These are phyloP conservation scores for Calcarius lapponicus DNA, from an alignment of 2,797 vertebrate species.

Conservation along the genomic window DNA sequence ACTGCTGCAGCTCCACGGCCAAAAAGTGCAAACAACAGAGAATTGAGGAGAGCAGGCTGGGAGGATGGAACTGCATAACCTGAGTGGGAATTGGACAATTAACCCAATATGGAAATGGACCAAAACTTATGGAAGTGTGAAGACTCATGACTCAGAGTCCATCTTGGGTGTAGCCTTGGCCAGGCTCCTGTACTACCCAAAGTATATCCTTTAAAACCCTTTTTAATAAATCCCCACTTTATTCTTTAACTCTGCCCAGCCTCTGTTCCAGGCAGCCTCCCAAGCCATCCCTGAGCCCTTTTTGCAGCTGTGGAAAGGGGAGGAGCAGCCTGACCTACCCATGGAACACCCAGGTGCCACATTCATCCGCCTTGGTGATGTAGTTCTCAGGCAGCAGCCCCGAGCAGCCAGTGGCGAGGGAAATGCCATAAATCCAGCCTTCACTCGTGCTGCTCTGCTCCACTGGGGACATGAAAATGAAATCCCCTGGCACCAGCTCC, in stretches of 20 bases:
- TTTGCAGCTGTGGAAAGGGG: accelerated
- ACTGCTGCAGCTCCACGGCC: background rate
- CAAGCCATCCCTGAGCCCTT: background rate
- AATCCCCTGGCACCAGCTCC: slow-evolving; percentile 91
- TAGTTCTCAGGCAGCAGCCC: slow-evolving; percentile 97
- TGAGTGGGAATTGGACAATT: background rate
- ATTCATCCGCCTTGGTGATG: slow-evolving; percentile 92
- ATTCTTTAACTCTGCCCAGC: background rate
- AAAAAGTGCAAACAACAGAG: background rate
- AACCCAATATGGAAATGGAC: background rate
- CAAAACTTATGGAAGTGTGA: background rate
- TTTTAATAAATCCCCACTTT: background rate
- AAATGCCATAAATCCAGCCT: slow-evolving; percentile 95
- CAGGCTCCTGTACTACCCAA: background rate
- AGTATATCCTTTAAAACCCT: accelerated
- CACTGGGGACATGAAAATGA: slow-evolving; percentile 93
- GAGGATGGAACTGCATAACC: background rate
- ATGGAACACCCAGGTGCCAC: slow-evolving; percentile 96
- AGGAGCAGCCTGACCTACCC: slow-evolving; percentile 78
- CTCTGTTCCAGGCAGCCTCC: background rate
- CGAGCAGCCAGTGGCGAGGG: slow-evolving; percentile 89
- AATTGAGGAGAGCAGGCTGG: background rate
- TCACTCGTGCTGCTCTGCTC: slow-evolving; percentile 94
- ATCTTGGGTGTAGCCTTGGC: background rate
- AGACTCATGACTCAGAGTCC: accelerated